phyloP scores from a whole-genome alignment of 30 jellyfish, hydroid and myxozoan species.

The Mastigias papua region DNA sequence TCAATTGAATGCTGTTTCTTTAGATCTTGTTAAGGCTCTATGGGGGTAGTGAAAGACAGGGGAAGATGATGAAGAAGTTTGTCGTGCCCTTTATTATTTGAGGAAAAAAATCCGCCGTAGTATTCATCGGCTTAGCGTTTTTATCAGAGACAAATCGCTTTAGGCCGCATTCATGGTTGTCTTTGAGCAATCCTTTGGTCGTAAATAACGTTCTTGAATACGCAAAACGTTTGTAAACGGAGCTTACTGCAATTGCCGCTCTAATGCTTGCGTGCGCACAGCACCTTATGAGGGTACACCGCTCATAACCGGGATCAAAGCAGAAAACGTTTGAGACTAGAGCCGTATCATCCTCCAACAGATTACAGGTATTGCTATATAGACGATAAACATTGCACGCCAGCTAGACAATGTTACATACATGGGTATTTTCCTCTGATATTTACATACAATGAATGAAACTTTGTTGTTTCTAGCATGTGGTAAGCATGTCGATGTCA shows the following conservation, averaged over 20 bases:
- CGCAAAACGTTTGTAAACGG: conserved; percentile 12
- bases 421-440: background rate
- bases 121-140: background rate
- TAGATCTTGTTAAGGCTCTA: background rate
- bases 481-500: background rate
- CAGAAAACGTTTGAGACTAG: background rate
- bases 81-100: background rate
- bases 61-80: background rate
- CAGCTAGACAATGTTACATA: background rate
- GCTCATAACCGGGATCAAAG: conserved; percentile 22
- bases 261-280: conserved; percentile 54
- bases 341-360: conserved; percentile 19
- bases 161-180: conserved; percentile 16
- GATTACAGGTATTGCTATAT: conserved; percentile 1
- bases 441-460: background rate
- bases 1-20: background rate
- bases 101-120: background rate
- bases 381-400: background rate
- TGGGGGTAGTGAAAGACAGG: background rate
- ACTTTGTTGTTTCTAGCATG: background rate
- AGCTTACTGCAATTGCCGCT: background rate
- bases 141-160: conserved; percentile 9
- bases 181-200: conserved; percentile 1
- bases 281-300: background rate
- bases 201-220: conserved; percentile 4